These are phyloP conservation scores for Mallateleia sp. DNA, from an alignment of 2,888 invertebrate genomes.

Conservation along the genomic window DNA sequence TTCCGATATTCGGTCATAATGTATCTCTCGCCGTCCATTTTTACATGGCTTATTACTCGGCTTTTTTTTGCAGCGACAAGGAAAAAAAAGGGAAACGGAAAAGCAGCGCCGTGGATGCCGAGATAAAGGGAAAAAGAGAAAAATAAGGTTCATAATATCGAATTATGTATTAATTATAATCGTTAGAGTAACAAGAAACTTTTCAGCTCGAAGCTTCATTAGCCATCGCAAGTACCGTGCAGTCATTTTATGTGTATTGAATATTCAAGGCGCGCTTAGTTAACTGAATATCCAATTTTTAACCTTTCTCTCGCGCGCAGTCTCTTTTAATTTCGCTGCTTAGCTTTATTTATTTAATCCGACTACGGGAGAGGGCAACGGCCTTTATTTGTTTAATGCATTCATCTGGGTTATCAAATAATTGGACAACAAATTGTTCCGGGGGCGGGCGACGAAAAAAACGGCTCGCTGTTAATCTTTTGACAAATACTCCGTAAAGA, in stretches of 20 bases:
- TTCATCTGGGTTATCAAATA: constrained; percentile 21
- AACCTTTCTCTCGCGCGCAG: constrained; percentile 3
- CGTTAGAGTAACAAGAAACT: constrained; percentile 69
- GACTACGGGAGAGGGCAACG: background rate
- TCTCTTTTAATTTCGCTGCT: constrained; percentile 16
- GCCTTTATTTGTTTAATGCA: constrained; percentile 15
- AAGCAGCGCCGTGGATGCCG: constrained; percentile 18
- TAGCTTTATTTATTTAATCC: constrained; percentile 44
- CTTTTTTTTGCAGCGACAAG: constrained; percentile 22
- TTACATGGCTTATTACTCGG: constrained; percentile 58
- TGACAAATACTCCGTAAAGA: constrained; percentile 56
- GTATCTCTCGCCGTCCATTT: constrained; percentile 56
- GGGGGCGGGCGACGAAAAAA: constrained; percentile 14
- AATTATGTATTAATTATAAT: constrained; percentile 74
- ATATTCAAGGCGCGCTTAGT: constrained; percentile 67
- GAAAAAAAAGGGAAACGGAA: constrained; percentile 33
- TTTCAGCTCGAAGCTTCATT: constrained; percentile 70
- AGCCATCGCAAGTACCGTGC: constrained; percentile 48
- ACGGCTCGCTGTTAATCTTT: constrained; percentile 37
- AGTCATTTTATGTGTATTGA: constrained; percentile 55
- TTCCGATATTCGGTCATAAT: constrained; percentile 51
- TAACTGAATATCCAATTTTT: constrained; percentile 64
- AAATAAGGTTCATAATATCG: constrained; percentile 62
- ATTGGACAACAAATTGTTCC: constrained; percentile 5
- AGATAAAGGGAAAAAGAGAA: constrained; percentile 43